A percentile compares a stretch with the other conserved stretches of the same genome.
Evolutionary conservation across 2,113 vertebrate species (phyloP).

Genomic region (Microcebus ravelobensis): DNA sequence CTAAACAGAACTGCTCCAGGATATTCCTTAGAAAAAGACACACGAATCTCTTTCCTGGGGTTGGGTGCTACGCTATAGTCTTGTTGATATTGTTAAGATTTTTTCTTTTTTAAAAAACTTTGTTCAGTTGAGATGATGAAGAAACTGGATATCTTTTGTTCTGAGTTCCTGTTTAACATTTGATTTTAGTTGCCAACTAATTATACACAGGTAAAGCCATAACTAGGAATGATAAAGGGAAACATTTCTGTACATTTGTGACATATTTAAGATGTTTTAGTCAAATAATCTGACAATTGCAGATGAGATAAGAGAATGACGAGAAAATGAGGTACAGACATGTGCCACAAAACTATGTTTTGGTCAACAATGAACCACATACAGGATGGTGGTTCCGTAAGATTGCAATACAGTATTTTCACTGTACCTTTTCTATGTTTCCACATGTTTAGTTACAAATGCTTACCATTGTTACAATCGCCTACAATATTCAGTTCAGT

Average conservation of each 20-base stretch:
- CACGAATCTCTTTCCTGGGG: background rate
- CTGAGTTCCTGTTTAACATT: slow-evolving; percentile 8
- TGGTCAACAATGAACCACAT: background rate
- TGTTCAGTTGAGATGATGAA: background rate
- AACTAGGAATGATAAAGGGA: background rate
- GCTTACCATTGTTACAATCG: background rate
- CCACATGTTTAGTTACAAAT: background rate
- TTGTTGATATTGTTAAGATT: background rate
- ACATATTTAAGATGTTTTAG: slow-evolving; percentile 43
- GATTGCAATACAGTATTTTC: background rate
- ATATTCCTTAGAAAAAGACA: background rate
- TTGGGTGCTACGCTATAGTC: background rate
- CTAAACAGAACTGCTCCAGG: background rate
- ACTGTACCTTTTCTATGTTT: background rate
- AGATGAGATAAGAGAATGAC: slow-evolving; percentile 45
- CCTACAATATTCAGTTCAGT: background rate
- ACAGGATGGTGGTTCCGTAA: too few relatives aligned
- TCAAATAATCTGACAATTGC: slow-evolving; percentile 38
- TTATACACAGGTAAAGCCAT: background rate
- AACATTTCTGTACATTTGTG: slow-evolving; percentile 12
- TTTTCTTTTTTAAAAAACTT: background rate
- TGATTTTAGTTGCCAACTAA: slow-evolving; percentile 24
- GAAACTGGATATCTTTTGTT: background rate
- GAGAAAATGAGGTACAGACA: background rate
- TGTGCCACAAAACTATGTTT: background rate